phyloP scores from a whole-genome alignment of 2,888 invertebrate species.

The Melinopterus prodromus region DNA sequence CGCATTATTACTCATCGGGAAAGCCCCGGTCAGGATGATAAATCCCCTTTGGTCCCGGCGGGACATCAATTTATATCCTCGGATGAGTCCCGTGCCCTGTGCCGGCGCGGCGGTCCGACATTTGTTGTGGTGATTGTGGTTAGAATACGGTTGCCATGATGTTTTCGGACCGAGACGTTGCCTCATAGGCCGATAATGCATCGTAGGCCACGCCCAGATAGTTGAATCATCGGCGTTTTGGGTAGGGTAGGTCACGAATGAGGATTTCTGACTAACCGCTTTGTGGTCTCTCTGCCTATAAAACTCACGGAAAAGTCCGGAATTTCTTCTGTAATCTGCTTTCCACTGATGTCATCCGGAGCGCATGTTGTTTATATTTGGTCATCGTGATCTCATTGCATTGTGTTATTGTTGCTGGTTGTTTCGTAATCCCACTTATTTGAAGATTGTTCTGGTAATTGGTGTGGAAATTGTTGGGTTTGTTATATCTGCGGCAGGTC shows the following conservation, averaged over 20 bases:
- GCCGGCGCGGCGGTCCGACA: background rate
- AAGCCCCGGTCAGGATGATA: background rate
- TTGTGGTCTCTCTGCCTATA: background rate
- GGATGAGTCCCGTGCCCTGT: background rate
- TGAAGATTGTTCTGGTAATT: too few species aligned
- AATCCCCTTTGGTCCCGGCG: background rate
- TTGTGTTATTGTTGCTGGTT: too few species aligned
- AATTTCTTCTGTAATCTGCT: too few species aligned
- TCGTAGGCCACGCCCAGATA: constrained; percentile 31
- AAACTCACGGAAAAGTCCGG: too few species aligned
- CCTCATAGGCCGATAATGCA: constrained; percentile 36
- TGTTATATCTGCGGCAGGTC: too few species aligned
- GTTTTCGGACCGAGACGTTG: background rate
- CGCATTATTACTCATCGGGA: background rate
- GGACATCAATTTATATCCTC: background rate
- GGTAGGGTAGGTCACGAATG: constrained; percentile 4
- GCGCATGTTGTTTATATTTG: too few species aligned
- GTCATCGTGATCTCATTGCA: too few species aligned
- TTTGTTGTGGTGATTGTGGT: background rate
- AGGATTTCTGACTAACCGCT: background rate
- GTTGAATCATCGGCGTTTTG: background rate
- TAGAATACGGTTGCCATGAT: background rate
- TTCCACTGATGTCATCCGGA: too few species aligned
- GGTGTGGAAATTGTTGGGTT: too few species aligned
- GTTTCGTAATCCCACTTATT: too few species aligned